phyloP scores from a whole-genome alignment of 2,888 invertebrate species.

The Meteorus colon region DNA sequence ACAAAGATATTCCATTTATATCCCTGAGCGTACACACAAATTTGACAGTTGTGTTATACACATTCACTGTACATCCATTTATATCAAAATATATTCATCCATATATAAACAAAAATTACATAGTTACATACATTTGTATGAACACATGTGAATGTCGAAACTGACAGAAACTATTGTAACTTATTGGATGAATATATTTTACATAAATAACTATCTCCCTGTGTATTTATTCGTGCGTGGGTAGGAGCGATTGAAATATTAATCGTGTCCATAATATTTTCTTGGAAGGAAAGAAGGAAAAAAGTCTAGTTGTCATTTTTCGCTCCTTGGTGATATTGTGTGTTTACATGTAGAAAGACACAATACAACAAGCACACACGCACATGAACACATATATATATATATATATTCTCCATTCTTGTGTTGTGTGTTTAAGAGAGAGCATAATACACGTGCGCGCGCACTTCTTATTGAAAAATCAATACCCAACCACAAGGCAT shows the following conservation, averaged over 20 bases:
- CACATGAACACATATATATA: not conserved
- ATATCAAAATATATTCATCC: not conserved
- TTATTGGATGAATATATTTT: conserved; percentile 1
- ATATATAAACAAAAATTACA: no score
- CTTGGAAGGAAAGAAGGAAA: not conserved
- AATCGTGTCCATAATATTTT: not conserved
- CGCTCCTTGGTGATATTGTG: not conserved
- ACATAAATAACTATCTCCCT: not conserved
- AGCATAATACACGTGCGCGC: conserved; percentile 46
- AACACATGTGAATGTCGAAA: not conserved
- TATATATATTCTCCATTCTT: not conserved
- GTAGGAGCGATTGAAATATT: not conserved
- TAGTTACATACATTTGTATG: not conserved
- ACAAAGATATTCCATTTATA: not conserved
- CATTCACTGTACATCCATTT: not conserved
- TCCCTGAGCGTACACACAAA: not conserved
- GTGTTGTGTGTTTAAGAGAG: conserved; percentile 12
- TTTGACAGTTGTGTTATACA: conserved; percentile 6
- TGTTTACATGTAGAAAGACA: not conserved
- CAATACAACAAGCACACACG: not conserved
- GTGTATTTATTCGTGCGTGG: conserved; percentile 25
- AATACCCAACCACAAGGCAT: conserved; percentile 66
- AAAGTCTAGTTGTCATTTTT: not conserved
- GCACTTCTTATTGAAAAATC: conserved; percentile 69
- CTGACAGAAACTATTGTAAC: not conserved